Base-by-base conservation (phyloP, 2,797 vertebrate genomes). In the Poecilia picta region DNA sequence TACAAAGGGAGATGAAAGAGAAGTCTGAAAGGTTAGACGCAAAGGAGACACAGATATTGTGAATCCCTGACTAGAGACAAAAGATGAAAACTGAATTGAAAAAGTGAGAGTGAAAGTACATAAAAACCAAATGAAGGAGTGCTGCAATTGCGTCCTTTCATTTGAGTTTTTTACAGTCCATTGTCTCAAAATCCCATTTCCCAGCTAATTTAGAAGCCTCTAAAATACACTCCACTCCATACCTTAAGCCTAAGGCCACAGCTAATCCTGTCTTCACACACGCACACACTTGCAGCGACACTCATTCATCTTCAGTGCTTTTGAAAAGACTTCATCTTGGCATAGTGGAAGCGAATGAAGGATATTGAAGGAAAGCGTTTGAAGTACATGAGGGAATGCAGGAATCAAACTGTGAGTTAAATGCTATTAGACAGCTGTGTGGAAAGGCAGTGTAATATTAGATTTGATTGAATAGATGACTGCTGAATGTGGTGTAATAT, bases 111-210 rank as follows among this genome's bases (percentile, higher is more conserved):
- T n/a, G 0, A 71, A 77, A 74, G 81, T 91, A 90, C 89, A 93
- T 93, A 89, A 90, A 88, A 93, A 83, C 88, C 83, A 89, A 92
- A 91, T 88, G 88, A 90, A 90, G 85, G 87, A 92, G 91, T 85
- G 90, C 89, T 90, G 89, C 84, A 79, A 94, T 91, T 89, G 93
- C 83, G 91, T 94, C 91, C 91, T 94, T 94, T 94, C 91, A 94
- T 93, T 94, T 91, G 83, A 91, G 85, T 86, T 89, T 90, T 92
- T 92, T 90, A 89, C 90, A 90, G 85, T 89, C 92, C 91, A 93
- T 95, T 94, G 93, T 94, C 90, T 94, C 89, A 95, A 94, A 94
- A 94, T 94, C 93, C 91, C 93, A 94, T 95, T 95, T 94, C 93
- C 92, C 83, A 93, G 93, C 92, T 94, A 94, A 94, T 94, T 94